Percentiles rank a stretch among this genome's conserved stretches.
Conservation (phyloP, 2,113 vertebrate genomes). For the Cyprinus carpio region DNA sequence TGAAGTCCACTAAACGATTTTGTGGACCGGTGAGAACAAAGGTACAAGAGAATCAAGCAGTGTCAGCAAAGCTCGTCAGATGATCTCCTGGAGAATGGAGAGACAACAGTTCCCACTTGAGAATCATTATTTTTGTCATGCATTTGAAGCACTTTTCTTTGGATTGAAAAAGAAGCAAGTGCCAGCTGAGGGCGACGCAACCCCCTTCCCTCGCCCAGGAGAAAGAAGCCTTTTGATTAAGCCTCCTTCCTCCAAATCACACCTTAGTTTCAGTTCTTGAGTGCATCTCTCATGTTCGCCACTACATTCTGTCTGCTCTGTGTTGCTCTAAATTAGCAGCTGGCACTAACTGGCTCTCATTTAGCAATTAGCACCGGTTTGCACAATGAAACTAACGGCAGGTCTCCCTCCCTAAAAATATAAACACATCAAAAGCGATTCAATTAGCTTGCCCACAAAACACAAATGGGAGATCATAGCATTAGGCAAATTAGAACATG, state of each 20-base stretch:
- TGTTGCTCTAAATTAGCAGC: constrained; percentile 64
- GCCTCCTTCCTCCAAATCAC: constrained; percentile 12
- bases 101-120: constrained; percentile 14
- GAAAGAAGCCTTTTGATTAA: constrained; percentile 28
- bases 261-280: constrained; percentile 33
- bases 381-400: constrained; percentile 62
- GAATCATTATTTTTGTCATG: constrained; percentile 23
- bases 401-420: constrained; percentile 59
- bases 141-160: constrained; percentile 40
- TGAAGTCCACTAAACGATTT: constrained; percentile 32
- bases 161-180: background rate
- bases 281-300: constrained; percentile 40
- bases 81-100: constrained; percentile 29
- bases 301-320: constrained; percentile 57
- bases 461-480: constrained; percentile 68
- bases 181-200: background rate
- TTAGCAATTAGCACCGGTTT: constrained; percentile 70
- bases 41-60: constrained; percentile 30
- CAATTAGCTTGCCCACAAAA: constrained; percentile 69
- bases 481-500: constrained; percentile 66
- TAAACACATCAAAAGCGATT: constrained; percentile 72
- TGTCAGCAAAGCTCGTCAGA: constrained; percentile 37
- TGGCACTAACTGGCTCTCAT: constrained; percentile 68
- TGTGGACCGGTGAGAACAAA: constrained; percentile 26
- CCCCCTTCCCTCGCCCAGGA: background rate